A percentile compares a stretch with the other conserved stretches of the same genome.
Conservation (phyloP, 2,888 invertebrate genomes). For the Mythimna albipuncta region DNA sequence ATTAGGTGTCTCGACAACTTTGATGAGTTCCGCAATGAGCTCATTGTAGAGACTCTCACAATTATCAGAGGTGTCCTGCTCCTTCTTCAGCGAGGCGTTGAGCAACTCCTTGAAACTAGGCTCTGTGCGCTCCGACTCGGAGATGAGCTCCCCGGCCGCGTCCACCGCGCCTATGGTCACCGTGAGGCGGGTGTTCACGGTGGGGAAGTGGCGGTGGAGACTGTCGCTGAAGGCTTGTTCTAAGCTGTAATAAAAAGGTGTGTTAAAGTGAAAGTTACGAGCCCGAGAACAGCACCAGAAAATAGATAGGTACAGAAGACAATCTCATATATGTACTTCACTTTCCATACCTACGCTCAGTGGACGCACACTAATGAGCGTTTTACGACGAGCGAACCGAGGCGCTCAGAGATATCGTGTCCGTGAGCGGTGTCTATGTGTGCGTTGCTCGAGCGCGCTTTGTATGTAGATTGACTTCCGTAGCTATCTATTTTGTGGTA, state of each 20-base stretch:
- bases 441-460: too few relatives aligned
- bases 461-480: too few relatives aligned
- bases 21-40: conserved; percentile 89
- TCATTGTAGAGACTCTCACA: conserved; percentile 89
- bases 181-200: conserved; percentile 91
- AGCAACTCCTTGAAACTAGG: conserved; percentile 69
- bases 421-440: too few relatives aligned
- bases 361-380: too few relatives aligned
- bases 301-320: too few relatives aligned
- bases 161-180: conserved; percentile 89
- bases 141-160: conserved; percentile 86
- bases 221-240: conserved; percentile 90
- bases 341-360: too few relatives aligned
- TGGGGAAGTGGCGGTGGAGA: conserved; percentile 91
- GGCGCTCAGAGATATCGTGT: too few relatives aligned
- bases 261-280: too few relatives aligned
- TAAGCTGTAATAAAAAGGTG: conserved; percentile 76
- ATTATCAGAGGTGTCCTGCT: conserved; percentile 79
- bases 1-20: conserved; percentile 84
- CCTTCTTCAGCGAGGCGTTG: conserved; percentile 79
- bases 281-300: too few relatives aligned
- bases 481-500: too few relatives aligned
- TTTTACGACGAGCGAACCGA: too few relatives aligned
- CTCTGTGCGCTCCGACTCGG: conserved; percentile 77
- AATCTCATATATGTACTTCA: too few relatives aligned